These are phyloP conservation scores for Drosophila aldrichi DNA, from an alignment of 2,888 invertebrate species.

Conservation along the genomic window DNA sequence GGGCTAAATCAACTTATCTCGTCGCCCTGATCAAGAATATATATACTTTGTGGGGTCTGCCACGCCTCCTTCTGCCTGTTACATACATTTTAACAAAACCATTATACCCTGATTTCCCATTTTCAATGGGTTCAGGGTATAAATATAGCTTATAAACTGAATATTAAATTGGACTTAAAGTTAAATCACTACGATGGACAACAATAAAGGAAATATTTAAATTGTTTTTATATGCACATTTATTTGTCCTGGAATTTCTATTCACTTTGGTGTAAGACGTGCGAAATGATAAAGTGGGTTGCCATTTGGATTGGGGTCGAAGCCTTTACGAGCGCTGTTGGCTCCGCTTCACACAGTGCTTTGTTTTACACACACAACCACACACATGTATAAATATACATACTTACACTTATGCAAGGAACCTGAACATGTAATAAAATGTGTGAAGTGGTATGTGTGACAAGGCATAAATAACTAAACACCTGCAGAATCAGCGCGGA, in stretches of 20 bases:
- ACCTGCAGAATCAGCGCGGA: constrained; percentile 66
- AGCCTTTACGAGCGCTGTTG: constrained; percentile 56
- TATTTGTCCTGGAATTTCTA: constrained; percentile 43
- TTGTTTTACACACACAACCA: constrained; percentile 49
- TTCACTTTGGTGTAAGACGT: constrained; percentile 26
- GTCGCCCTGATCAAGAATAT: too few relatives aligned
- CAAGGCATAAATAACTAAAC: constrained; percentile 80
- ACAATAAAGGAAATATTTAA: constrained; percentile 55
- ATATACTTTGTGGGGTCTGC: too few relatives aligned
- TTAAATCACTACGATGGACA: constrained; percentile 32
- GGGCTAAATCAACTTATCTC: too few relatives aligned
- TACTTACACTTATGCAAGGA: constrained; percentile 14
- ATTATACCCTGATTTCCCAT: too few relatives aligned
- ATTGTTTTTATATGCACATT: constrained; percentile 52
- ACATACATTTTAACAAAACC: too few relatives aligned
- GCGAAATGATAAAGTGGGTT: constrained; percentile 46
- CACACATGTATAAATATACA: constrained; percentile 8
- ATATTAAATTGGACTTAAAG: constrained; percentile 22
- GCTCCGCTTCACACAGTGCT: constrained; percentile 33
- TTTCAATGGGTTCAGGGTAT: too few relatives aligned
- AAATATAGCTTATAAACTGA: too few relatives aligned
- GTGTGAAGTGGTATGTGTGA: constrained; percentile 64
- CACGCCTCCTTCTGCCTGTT: too few relatives aligned
- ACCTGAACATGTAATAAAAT: constrained; percentile 48
- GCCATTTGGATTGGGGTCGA: constrained; percentile 52